Base-by-base conservation (phyloP, 1,140 invertebrate species). In the Orius insidiosus region DNA sequence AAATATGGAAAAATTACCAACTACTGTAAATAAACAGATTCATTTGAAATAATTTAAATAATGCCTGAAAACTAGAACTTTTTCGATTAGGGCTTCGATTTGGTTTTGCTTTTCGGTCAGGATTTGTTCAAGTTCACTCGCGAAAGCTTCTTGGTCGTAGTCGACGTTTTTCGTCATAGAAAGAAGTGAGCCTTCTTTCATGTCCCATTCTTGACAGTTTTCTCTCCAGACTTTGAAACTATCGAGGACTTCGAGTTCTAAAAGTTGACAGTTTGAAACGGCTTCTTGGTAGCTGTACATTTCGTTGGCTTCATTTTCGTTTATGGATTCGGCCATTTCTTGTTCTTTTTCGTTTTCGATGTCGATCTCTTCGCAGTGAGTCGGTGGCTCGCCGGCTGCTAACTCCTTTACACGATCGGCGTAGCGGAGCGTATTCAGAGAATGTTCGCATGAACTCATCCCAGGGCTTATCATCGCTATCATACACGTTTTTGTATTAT, bases 381-480 rank as follows among this genome's bases (percentile, higher is more conserved):
- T 35, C 56, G 53, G 66, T 70, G 49, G 34, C 33, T 55, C 53
- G 66, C 70, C 9, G 4, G 38, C 16, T 3, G 38, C 84, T 45
- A 92, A 64, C 69, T 92, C 87, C 65, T 93, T 94, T 3, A 92
- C 87, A 57, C 88, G 73, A 67, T 98, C 88, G 5, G 94, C 95
- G 63, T 98, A 99, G 53, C 95, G 72, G 24, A 99, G 68, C 13
- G 95, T 99, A 65, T 98, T 98, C 32, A 98, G 67, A 3, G 90
- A 94, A 67, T 98, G 92, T 66, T 98, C 95, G 64, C 92, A 95
- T 2, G 88, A 93, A 58, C 74, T 80, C 65, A 95, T 74, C 34
- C 87, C 86, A 30, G 94, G 94, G 58, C 89, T 94, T 52, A 98
- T 92, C 81, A 97, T 96, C 16, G 95, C 94, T 59, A 99, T 98